Conservation (phyloP, 2,797 vertebrate species). For the Cossypha niveicapilla region DNA sequence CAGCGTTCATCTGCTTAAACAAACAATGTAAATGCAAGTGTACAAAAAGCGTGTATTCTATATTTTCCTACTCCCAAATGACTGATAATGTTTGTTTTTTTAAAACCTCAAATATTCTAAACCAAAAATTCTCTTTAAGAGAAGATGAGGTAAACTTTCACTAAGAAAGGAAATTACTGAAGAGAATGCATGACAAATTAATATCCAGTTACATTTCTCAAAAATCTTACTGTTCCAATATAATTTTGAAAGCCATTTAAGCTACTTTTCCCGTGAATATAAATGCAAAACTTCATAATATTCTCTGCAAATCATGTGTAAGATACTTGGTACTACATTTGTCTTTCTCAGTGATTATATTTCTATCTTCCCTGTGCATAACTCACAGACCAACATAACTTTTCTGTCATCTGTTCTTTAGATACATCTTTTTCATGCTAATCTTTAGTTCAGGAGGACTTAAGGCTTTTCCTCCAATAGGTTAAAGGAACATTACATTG, state of each 20-base stretch:
- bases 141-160: neutral
- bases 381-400: neutral
- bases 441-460: neutral
- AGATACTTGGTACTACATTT: neutral
- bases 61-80: neutral
- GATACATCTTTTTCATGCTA: neutral
- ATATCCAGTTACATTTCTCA: neutral
- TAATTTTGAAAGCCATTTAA: neutral
- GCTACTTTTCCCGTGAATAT: neutral
- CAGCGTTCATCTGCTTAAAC: neutral
- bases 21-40: accelerated
- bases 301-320: neutral
- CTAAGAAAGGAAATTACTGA: neutral
- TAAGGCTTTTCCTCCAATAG: neutral
- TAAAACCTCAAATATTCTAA: neutral
- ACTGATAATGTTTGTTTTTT: neutral
- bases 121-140: neutral
- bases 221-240: neutral
- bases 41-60: neutral
- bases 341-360: neutral
- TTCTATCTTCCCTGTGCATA: neutral
- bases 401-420: neutral
- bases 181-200: neutral
- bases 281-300: neutral
- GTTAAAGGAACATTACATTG: neutral